Evolutionary conservation across 2,797 vertebrate genomes (phyloP).

Genomic region (Rhodeus uyekii): DNA sequence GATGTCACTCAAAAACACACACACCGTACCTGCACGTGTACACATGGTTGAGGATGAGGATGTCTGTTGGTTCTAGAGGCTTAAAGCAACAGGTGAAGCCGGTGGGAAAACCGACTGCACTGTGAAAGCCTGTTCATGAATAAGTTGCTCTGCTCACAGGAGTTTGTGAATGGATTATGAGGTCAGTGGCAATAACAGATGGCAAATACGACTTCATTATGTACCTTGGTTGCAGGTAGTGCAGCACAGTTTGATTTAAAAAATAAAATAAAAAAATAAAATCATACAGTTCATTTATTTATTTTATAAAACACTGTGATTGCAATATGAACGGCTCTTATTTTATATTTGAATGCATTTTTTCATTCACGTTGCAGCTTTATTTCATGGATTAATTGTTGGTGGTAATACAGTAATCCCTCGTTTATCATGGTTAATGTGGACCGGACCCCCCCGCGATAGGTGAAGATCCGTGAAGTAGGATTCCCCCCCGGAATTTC

Average conservation of each 20-base stretch:
- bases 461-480: too few relatives aligned
- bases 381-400: too few relatives aligned
- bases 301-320: too few relatives aligned
- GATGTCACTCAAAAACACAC: constrained; percentile 26
- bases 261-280: too few relatives aligned
- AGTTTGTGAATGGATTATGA: constrained; percentile 44
- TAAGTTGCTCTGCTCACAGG: constrained; percentile 24
- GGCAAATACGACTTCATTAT: constrained; percentile 16
- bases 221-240: neutral
- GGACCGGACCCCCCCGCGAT: too few relatives aligned
- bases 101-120: constrained; percentile 18
- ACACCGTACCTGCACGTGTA: constrained; percentile 1
- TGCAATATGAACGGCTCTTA: too few relatives aligned
- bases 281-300: too few relatives aligned
- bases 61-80: constrained; percentile 39
- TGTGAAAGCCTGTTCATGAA: constrained; percentile 39
- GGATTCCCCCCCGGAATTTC: too few relatives aligned
- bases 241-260: neutral
- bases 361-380: too few relatives aligned
- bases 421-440: too few relatives aligned
- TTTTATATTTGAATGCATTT: too few relatives aligned
- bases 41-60: neutral
- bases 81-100: constrained; percentile 41
- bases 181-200: constrained; percentile 27
- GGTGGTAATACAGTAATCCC: too few relatives aligned